Evolutionary conservation across 2,888 invertebrate genomes (phyloP), one percentile per base, ranked within the genome.

Genomic region (Chloroclysta siterata): DNA sequence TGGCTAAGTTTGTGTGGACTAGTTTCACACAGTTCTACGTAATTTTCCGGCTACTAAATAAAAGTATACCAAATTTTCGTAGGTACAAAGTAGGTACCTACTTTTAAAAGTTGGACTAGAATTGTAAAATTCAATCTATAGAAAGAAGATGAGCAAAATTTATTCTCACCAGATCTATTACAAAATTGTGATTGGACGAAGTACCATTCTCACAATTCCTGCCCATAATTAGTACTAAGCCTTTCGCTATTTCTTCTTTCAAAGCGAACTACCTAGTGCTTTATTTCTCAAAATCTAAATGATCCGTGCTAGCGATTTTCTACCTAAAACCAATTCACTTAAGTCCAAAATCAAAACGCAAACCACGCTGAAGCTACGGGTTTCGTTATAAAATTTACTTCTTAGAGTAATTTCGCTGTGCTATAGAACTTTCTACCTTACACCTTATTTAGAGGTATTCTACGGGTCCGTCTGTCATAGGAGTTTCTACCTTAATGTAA

Each of bases 371-470:
- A 51, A 42, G 28, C 51, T 62, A 41, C 5, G 33, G 13, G 11
- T 28, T 14, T 42, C 41, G 2, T 56, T 29, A 41, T 5, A 33
- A 53, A 48, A 58, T 59, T 50, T 57, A 61, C 53, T 53, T 15
- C 56, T 58, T 58, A 53, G 5, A 46, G 28, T 52, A 60, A 54
- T 58, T 61, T 70, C 72, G 69, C 68, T 73, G 81, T 78, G 82
- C 81, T 76, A 74, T 76, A 81, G 80, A 80, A 83, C 77, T 75
- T 70, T 78, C 80, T 83, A 83, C 78, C 78, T 80, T 82, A 80
- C 50, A 14, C 29, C 48, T 54, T 68, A 68, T 60, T 33, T 53
- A 70, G 53, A 64, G 33, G n/a, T 39, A 48, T 54, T 59, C 63
- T 68, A 62, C 53, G 48, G 52, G 52, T 68, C 60, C 52, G 63